phyloP scores from a whole-genome alignment of 64 coral and sea anemone genomes.

The Astreopora myriophthalma region DNA sequence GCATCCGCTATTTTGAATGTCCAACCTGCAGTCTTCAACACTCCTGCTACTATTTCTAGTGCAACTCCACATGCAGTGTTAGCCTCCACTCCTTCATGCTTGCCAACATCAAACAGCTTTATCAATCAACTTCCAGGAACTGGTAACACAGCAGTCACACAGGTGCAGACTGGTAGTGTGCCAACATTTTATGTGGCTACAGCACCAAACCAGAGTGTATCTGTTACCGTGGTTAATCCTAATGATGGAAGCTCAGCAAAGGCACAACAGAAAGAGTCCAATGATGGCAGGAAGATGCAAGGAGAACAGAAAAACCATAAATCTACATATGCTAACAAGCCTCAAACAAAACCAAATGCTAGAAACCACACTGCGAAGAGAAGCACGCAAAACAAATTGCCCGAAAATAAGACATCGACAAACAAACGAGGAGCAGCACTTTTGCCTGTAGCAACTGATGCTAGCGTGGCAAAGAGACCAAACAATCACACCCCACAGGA shows the following conservation, averaged over 20 bases:
- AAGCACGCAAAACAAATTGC: neutral
- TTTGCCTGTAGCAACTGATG: neutral
- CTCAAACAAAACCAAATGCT: neutral
- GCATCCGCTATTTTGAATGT: neutral
- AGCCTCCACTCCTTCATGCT: neutral
- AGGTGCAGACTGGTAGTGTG: neutral
- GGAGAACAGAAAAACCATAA: neutral
- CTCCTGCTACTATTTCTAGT: neutral
- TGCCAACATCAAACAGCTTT: neutral
- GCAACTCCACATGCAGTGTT: neutral
- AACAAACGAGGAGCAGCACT: slow-evolving; percentile 9
- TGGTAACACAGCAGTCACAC: neutral
- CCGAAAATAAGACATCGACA: neutral
- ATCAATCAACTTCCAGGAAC: neutral
- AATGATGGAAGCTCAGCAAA: neutral
- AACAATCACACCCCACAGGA: neutral
- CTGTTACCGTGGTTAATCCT: neutral
- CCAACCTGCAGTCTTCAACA: neutral
- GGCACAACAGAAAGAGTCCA: neutral
- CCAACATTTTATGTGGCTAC: neutral
- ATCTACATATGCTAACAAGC: neutral
- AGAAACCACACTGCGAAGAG: neutral
- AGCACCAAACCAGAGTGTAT: slow-evolving; percentile 1
- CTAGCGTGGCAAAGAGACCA: neutral
- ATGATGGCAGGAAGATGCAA: neutral